Evolutionary conservation across 2,113 vertebrate species (phyloP), one percentile per base, ranked within the genome.

Genomic region (Neopipo cinnamomea): DNA sequence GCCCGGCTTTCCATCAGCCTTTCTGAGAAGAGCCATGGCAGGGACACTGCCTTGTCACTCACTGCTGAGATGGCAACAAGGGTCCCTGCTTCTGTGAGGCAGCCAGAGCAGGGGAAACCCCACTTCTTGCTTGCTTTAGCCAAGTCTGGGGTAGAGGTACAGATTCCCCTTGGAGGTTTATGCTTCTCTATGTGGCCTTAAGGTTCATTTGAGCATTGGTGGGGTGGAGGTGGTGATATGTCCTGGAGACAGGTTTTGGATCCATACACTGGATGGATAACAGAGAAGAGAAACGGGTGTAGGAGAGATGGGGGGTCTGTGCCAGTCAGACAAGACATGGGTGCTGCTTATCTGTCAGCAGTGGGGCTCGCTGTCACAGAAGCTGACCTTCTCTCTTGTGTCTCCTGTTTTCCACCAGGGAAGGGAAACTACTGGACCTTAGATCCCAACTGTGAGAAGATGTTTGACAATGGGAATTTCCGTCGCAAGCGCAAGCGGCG

Each of bases 391-490:
- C 24, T 91, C 19, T 75, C 85, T 84, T 88, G 21, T 76, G 14
- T n/a, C 31, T 75, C 67, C 67, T 35, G 8, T 93, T 94, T 77
- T 95, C 39, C 28, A 56, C 14, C 88, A 99, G 99, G 99, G 33
- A 99, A 99, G 81, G 99, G 99, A 50, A 99, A 99, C 94, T 99
- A 99, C 93, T 99, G 99, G 99, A 99, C 99, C 19, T 95, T 99
- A 91, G 99, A 99, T 92, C 99, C 99, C 27, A 99, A 99, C 98
- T 99, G 99, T 59, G 99, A 99, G 95, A 99, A 99, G 96, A 99
- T 99, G 99, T 99, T 99, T 77, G 99, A 99, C 95, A 99, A 99
- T 0, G 99, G 99, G 22, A 99, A 99, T 92, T 99, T 99, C 96
- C 99, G 99, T 11, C 96, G 99, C 95, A 99, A 99, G 85, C 98